These are phyloP conservation scores for Oreohelix idahoensis DNA, from an alignment of 1,140 invertebrate species.

Conservation along the genomic window DNA sequence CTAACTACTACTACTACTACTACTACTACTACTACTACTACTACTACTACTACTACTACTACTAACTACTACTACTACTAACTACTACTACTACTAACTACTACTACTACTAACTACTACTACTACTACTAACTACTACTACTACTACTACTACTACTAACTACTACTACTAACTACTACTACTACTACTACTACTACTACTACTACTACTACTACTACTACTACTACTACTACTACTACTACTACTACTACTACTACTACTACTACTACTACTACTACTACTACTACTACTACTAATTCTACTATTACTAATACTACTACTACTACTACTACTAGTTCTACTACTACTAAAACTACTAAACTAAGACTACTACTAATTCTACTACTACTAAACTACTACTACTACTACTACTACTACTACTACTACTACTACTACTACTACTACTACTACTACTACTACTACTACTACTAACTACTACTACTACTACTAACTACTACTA, in stretches of 20 bases:
- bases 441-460: too few species aligned
- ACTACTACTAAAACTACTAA: background rate
- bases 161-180: too few species aligned
- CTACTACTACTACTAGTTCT: background rate
- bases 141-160: too few species aligned
- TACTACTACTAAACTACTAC: background rate
- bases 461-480: too few species aligned
- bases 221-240: conserved; percentile 21
- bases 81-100: too few species aligned
- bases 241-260: conserved; percentile 9
- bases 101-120: too few species aligned
- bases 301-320: background rate
- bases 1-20: conserved; percentile 21
- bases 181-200: conserved; percentile 15
- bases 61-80: too few species aligned
- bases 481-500: too few species aligned
- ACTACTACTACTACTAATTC: conserved; percentile 3
- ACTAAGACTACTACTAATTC: background rate
- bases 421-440: too few species aligned
- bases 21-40: conserved; percentile 16
- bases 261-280: background rate
- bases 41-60: background rate
- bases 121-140: too few species aligned
- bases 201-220: conserved; percentile 5
- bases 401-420: background rate